Evolutionary conservation across 2,113 vertebrate genomes (phyloP), one percentile per base, ranked within the genome.

Genomic region (Panurus biarmicus): DNA sequence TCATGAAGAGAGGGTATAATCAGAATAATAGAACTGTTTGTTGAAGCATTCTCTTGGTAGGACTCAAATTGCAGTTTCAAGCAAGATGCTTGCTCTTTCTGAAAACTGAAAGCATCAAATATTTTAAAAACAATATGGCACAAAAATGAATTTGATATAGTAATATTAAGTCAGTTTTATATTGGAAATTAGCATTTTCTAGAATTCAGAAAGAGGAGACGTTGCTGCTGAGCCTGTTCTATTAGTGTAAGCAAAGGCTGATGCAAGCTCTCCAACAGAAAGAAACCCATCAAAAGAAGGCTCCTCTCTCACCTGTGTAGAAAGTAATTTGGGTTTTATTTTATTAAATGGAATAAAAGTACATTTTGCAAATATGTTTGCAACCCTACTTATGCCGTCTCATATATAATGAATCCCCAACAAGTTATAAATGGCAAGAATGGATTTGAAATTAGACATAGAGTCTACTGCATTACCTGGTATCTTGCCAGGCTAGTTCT

Each of bases 1-100:
- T 50, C 62, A 76, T 17, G 11, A 57, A 94, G 36, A 82, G 21
- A 95, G 66, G 86, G 57, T 95, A 93, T 95, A 96, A 94, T 95
- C 89, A 90, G 57, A 87, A 75, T 81, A 79, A 85, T 87, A 85
- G 84, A 92, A 84, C 61, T 47, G 45, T 26, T 50, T 44, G 9
- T 74, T 71, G 28, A 50, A 85, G 6, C 22, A 26, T 81, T 89
- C 70, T 78, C n/a, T 75, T 38, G 25, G 61, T 50, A 81, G 42
- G 18, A 78, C n/a, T 69, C 47, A 95, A 92, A 65, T 7, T 78
- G 36, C 45, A 87, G 80, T 78, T 90, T 75, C 40, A 87, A 92
- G 70, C 22, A 85, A 78, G 24, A 56, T n/a, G 14, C 11, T 56
- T 40, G 4, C 35, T 25, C 40, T 86, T 94, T 48, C 56, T 85